Conservation (phyloP, 2,888 invertebrate species). For the Aphelenchoides bicaudatus region DNA sequence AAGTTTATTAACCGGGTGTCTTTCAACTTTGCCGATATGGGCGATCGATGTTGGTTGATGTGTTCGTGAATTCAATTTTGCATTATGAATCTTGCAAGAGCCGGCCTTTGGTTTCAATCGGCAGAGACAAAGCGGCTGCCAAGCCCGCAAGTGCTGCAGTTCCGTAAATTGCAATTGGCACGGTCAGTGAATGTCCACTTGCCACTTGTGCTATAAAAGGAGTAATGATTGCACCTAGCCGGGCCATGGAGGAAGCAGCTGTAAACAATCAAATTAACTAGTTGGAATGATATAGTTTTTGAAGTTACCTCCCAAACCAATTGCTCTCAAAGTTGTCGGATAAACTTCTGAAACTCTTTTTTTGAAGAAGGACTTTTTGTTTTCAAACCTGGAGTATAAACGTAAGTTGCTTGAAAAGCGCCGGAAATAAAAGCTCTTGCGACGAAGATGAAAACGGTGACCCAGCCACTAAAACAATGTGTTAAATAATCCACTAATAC, state of each 20-base stretch:
- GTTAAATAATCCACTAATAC: not conserved
- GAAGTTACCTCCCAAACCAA: slow-evolving; percentile 90
- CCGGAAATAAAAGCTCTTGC: slow-evolving; percentile 88
- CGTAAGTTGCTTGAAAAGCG: slow-evolving; percentile 88
- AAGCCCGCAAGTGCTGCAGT: slow-evolving; percentile 75
- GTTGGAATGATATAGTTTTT: too few relatives aligned
- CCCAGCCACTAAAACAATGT: slow-evolving; percentile 41
- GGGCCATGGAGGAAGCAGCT: slow-evolving; percentile 83
- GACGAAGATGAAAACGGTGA: slow-evolving; percentile 79
- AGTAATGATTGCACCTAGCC: slow-evolving; percentile 87
- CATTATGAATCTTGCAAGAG: slow-evolving; percentile 66
- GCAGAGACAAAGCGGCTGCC: slow-evolving; percentile 74
- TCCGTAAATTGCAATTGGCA: slow-evolving; percentile 76
- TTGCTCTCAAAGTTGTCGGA: slow-evolving; percentile 79
- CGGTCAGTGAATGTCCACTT: slow-evolving; percentile 72
- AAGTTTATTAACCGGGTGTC: too few relatives aligned
- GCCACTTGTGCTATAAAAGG: slow-evolving; percentile 88
- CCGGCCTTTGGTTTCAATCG: slow-evolving; percentile 78
- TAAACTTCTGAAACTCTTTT: slow-evolving; percentile 68
- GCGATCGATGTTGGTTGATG: too few relatives aligned
- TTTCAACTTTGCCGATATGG: too few relatives aligned
- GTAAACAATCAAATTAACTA: too few relatives aligned
- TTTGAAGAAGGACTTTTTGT: not conserved
- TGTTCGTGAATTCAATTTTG: too few relatives aligned
- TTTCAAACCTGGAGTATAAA: slow-evolving; percentile 79